phyloP scores from a whole-genome alignment of 1,140 invertebrate species.

The Papilio glaucus region DNA sequence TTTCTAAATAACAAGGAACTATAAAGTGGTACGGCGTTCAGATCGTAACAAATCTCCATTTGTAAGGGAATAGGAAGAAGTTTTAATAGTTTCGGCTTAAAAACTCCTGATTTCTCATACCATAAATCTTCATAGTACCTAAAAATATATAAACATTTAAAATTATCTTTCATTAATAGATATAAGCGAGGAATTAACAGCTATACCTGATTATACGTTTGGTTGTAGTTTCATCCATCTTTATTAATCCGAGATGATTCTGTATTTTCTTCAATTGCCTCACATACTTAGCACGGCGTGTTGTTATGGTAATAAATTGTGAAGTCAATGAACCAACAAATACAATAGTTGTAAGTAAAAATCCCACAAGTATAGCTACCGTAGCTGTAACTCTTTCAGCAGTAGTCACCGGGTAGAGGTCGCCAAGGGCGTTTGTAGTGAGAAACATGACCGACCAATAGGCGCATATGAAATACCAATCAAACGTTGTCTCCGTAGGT shows the following conservation, averaged over 20 bases:
- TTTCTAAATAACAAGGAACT: slow-evolving; percentile 78
- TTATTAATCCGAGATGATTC: slow-evolving; percentile 68
- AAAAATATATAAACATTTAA: slow-evolving; percentile 27
- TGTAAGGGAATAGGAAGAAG: slow-evolving; percentile 70
- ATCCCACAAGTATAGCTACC: slow-evolving; percentile 69
- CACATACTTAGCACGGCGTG: slow-evolving; percentile 71
- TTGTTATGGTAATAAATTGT: slow-evolving; percentile 76
- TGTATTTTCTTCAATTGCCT: slow-evolving; percentile 71
- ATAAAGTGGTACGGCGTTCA: slow-evolving; percentile 77
- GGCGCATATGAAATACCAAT: slow-evolving; percentile 75
- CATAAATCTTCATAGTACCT: slow-evolving; percentile 78
- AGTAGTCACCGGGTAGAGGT: slow-evolving; percentile 73
- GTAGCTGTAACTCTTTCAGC: slow-evolving; percentile 68
- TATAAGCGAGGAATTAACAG: background rate
- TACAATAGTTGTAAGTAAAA: slow-evolving; percentile 72
- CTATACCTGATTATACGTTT: slow-evolving; percentile 72
- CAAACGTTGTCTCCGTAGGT: slow-evolving; percentile 66
- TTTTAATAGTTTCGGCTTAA: slow-evolving; percentile 68
- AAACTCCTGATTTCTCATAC: slow-evolving; percentile 78
- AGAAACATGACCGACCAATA: slow-evolving; percentile 77
- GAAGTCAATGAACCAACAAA: slow-evolving; percentile 77
- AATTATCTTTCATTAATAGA: background rate
- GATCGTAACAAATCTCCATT: slow-evolving; percentile 78
- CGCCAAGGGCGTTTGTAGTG: slow-evolving; percentile 74
- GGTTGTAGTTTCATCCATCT: slow-evolving; percentile 70